Evolutionary conservation across 2,797 vertebrate species (phyloP).

Genomic region (Lagodon rhomboides): DNA sequence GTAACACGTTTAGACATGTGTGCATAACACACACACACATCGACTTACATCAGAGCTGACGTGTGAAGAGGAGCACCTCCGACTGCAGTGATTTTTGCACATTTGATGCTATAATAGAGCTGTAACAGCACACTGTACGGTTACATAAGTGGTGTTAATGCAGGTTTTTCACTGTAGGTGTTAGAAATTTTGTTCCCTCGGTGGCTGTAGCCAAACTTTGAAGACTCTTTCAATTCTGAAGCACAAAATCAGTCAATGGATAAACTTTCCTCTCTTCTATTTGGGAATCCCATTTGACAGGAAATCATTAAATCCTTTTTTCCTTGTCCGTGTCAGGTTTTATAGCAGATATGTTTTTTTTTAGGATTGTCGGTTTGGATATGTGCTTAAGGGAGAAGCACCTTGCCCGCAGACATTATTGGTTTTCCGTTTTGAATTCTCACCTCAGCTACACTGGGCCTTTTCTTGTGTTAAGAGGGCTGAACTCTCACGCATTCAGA

Average conservation of each 20-base stretch:
- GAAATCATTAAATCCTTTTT: conserved; percentile 5
- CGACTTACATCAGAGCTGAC: conserved; percentile 55
- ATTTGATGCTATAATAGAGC: conserved; percentile 65
- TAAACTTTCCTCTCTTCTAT: neutral
- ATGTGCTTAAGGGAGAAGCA: neutral
- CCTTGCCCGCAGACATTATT: neutral
- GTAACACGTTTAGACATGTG: neutral
- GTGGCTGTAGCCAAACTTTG: conserved; percentile 6
- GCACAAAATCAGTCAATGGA: neutral
- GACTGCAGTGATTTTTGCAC: conserved; percentile 70
- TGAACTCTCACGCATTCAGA: neutral
- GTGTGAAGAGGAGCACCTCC: conserved; percentile 68
- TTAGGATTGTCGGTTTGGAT: neutral
- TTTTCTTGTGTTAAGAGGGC: neutral
- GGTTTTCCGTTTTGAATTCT: conserved; percentile 17
- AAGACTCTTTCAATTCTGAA: neutral
- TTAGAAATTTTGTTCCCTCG: conserved; percentile 2
- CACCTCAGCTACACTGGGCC: neutral
- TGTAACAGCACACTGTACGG: conserved; percentile 44
- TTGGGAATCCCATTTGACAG: neutral
- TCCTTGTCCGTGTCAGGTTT: neutral
- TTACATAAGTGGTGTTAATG: conserved; percentile 72
- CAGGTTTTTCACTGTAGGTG: conserved; percentile 22
- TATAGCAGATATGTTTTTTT: neutral
- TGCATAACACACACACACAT: conserved; percentile 2